Base-by-base conservation (phyloP, 1,140 invertebrate genomes). In the Aphaenogaster rudis region DNA sequence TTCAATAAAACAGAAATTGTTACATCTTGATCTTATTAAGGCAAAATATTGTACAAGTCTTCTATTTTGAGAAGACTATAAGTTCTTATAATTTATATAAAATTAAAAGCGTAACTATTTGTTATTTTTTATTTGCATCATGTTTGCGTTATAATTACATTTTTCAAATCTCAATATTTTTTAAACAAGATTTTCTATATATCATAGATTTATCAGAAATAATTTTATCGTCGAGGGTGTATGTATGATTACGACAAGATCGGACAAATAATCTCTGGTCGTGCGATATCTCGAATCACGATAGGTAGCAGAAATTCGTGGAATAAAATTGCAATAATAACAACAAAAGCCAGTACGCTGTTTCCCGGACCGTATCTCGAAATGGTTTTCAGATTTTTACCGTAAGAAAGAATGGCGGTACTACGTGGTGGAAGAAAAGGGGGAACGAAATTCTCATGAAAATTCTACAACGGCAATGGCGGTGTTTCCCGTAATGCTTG, bases 301-400 rank as follows among this genome's bases (percentile, higher is more conserved):
- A 39, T 9, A 48, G 28, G 42, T 21, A 57, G 33, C 9, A 45
- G 45, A 54, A 52, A 33, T n/a, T 64, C 36, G 39, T 33, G 64
- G 52, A 81, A 79, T 80, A 86, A 82, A 86, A 80, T 45, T 66
- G 66, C 77, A 63, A 72, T 52, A 45, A 81, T 63, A 82, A 59
- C 54, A 50, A 63, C n/a, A 80, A 39, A 77, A 80, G 33, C 39
- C 28, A 36, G 39, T 21, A 57, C 7, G 21, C 78, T 50, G 66
- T 69, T 36, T 86, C 69, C 87, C 79, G 17, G 63, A 74, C 87
- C 86, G 84, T 88, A 88, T 76, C 71, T n/a, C 52, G 78, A 88
- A 93, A 94, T 92, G 93, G 93, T 94, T 93, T 94, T 91, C 88
- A 90, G 93, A 93, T 92, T 92, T 92, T 92, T 92, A 89, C 84